Conservation (phyloP, 2,888 invertebrate genomes). For the Galerucella pusilla region DNA sequence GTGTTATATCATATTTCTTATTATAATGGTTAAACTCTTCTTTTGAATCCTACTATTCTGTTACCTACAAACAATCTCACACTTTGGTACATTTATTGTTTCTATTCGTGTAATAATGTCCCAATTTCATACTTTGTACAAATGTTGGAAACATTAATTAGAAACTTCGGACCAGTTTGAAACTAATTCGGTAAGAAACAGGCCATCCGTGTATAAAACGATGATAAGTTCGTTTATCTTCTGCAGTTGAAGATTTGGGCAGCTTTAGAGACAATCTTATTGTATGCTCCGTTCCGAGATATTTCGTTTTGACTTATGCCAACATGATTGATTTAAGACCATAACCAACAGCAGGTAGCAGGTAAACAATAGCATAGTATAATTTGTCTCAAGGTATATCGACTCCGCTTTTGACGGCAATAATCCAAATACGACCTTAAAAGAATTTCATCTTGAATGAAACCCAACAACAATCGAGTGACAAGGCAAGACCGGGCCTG, state of each 20-base stretch:
- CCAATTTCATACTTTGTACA: slow-evolving; percentile 10
- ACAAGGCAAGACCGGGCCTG: too few relatives aligned
- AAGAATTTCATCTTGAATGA: too few relatives aligned
- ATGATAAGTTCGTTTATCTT: slow-evolving; percentile 28
- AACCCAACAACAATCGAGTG: too few relatives aligned
- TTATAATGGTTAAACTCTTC: too few relatives aligned
- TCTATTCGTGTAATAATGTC: slow-evolving; percentile 12
- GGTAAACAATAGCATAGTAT: too few relatives aligned
- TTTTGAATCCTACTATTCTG: not conserved
- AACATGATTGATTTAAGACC: too few relatives aligned
- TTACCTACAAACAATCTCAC: not conserved
- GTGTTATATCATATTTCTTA: too few relatives aligned
- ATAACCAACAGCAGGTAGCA: too few relatives aligned
- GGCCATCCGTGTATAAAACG: slow-evolving; percentile 28
- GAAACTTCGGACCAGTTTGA: slow-evolving; percentile 27
- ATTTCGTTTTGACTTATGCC: too few relatives aligned
- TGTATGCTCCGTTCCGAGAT: not conserved
- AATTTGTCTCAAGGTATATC: too few relatives aligned
- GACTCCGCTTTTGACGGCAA: too few relatives aligned
- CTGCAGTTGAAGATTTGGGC: slow-evolving; percentile 15
- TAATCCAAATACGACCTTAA: too few relatives aligned
- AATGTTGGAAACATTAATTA: slow-evolving; percentile 16
- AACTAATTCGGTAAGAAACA: slow-evolving; percentile 34
- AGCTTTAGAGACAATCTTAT: not conserved
- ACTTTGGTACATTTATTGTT: slow-evolving; percentile 9